These are phyloP conservation scores for Zaprionus capensis DNA, from an alignment of 1,140 invertebrate genomes.

Conservation along the genomic window DNA sequence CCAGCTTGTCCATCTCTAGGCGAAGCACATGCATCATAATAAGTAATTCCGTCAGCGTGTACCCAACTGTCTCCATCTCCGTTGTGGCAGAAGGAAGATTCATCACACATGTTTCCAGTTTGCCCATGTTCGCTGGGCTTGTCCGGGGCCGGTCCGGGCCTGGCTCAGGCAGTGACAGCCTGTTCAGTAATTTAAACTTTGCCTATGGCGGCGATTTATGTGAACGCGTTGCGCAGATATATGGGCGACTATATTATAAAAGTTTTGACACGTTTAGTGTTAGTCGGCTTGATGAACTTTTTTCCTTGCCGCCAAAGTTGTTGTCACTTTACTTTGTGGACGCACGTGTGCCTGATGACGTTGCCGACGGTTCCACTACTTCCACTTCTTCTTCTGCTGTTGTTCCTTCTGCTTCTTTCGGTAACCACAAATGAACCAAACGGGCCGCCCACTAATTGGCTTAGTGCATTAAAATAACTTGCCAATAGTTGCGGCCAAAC, in stretches of 20 bases:
- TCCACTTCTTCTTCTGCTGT: not conserved
- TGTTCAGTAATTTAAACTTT: slow-evolving; percentile 82
- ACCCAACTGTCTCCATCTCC: slow-evolving; percentile 11
- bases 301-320: slow-evolving; percentile 39
- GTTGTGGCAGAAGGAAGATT: slow-evolving; percentile 33
- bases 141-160: not conserved
- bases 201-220: slow-evolving; percentile 62
- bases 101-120: slow-evolving; percentile 62
- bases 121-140: not conserved
- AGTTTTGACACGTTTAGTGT: slow-evolving; percentile 76
- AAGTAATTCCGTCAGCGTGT: slow-evolving; percentile 45
- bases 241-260: slow-evolving; percentile 80
- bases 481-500: slow-evolving; percentile 75
- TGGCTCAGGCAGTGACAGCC: slow-evolving; percentile 52
- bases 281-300: slow-evolving; percentile 73
- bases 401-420: not conserved
- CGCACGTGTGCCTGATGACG: slow-evolving; percentile 73
- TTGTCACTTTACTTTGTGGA: slow-evolving; percentile 49
- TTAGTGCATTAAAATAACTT: slow-evolving; percentile 82
- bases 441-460: slow-evolving; percentile 72
- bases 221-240: slow-evolving; percentile 46
- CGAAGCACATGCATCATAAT: slow-evolving; percentile 38
- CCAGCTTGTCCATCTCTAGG: slow-evolving; percentile 32
- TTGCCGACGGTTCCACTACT: slow-evolving; percentile 3
- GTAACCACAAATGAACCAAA: slow-evolving; percentile 73